These are phyloP conservation scores for Leptatherina wallacei DNA, from an alignment of 2,797 vertebrate species.

Conservation along the genomic window DNA sequence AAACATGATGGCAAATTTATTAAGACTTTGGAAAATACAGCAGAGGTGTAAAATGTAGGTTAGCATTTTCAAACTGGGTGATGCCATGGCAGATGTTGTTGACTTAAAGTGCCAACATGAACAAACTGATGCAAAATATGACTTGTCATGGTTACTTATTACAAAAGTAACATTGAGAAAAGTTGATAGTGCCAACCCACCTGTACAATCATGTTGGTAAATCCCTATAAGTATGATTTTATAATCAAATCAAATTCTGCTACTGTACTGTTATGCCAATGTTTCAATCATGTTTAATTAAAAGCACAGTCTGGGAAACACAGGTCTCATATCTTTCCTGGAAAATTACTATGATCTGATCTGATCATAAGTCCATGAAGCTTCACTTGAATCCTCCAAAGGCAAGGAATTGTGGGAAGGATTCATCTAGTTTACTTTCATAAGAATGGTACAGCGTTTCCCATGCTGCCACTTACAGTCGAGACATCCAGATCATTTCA, in stretches of 20 bases:
- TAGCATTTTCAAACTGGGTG: not conserved
- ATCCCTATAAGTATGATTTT: not conserved
- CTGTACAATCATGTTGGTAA: not conserved
- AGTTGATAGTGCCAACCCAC: too few relatives aligned
- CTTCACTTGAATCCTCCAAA: too few relatives aligned
- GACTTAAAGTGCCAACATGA: not conserved
- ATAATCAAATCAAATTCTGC: not conserved
- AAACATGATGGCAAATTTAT: not conserved
- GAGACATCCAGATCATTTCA: not conserved
- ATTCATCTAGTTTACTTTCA: not conserved
- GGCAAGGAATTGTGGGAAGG: not conserved
- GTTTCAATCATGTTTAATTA: not conserved
- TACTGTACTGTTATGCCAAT: not conserved
- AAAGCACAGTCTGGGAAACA: not conserved
- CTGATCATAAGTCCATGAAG: not conserved
- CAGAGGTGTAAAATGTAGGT: not conserved
- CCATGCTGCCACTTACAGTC: not conserved
- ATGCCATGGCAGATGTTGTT: not conserved
- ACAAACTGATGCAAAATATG: not conserved
- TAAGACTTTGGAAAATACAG: not conserved
- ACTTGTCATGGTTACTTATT: not conserved
- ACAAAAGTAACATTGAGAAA: not conserved
- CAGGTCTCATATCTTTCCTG: not conserved
- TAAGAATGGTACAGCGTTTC: not conserved
- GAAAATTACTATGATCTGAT: not conserved